These are phyloP conservation scores for Pelagia noctiluca DNA, from an alignment of 30 jellyfish, hydroid and myxozoan species.

Conservation along the genomic window DNA sequence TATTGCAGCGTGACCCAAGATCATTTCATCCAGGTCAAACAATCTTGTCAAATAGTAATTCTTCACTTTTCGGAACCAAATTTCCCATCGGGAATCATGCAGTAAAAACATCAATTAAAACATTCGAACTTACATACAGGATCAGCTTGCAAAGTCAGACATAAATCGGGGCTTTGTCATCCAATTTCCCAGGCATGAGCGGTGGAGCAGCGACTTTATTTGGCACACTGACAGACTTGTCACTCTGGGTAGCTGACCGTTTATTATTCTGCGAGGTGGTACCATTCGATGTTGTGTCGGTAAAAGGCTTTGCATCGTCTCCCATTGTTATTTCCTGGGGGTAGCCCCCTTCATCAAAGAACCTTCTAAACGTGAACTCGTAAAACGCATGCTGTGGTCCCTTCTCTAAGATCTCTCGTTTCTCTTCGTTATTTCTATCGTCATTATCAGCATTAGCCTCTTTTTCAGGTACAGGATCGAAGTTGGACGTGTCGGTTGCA, in stretches of 20 bases:
- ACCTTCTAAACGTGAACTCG: constrained; percentile 97
- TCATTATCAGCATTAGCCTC: constrained; percentile 57
- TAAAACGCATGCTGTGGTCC: constrained; percentile 96
- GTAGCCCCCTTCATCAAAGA: constrained; percentile 99
- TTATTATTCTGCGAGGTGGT: constrained; percentile 44
- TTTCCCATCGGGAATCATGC: too few species aligned
- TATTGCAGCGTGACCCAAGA: too few species aligned
- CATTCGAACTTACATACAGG: too few species aligned
- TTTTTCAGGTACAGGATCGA: constrained; percentile 98
- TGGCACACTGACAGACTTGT: constrained; percentile 91
- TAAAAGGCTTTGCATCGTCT: constrained; percentile 32
- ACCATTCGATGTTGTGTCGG: constrained; percentile 27
- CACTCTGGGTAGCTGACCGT: constrained; percentile 85
- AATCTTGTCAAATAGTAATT: too few species aligned
- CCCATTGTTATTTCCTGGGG: constrained; percentile 68
- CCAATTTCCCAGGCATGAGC: constrained; percentile 51
- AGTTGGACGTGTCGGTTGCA: constrained; percentile 98
- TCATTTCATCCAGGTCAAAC: too few species aligned
- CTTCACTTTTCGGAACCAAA: too few species aligned
- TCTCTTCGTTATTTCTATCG: constrained; percentile 67
- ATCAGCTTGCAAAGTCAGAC: too few species aligned
- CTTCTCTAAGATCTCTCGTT: constrained; percentile 63
- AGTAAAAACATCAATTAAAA: too few species aligned
- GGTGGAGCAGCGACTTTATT: constrained; percentile 95
- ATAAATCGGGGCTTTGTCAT: constrained; percentile 97